Evolutionary conservation across 2,113 vertebrate genomes (phyloP).

Genomic region (Acrocephalus kingi): DNA sequence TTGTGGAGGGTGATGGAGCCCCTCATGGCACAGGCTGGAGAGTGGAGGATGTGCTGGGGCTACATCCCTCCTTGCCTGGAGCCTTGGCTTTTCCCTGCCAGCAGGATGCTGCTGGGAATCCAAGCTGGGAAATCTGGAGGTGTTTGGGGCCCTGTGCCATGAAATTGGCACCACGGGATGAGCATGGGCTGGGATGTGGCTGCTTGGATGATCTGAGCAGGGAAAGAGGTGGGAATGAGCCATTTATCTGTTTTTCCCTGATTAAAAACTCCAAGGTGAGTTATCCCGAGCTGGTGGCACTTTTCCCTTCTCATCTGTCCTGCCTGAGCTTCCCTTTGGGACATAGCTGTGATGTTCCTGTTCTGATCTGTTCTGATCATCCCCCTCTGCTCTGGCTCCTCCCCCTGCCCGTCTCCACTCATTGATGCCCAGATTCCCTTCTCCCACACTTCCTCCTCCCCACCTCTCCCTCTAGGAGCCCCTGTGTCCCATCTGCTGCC

Average conservation of each 20-base stretch:
- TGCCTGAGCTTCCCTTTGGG: neutral
- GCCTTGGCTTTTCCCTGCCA: neutral
- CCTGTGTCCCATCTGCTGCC: neutral
- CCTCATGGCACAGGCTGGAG: rapidly evolving
- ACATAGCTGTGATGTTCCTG: rapidly evolving
- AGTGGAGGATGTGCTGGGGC: neutral
- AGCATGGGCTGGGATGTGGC: rapidly evolving
- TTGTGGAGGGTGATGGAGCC: neutral
- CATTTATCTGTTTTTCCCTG: rapidly evolving
- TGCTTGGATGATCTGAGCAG: neutral
- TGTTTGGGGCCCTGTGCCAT: neutral
- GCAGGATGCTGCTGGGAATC: neutral
- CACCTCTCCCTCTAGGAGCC: neutral
- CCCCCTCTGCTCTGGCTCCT: neutral
- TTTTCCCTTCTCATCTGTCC: neutral
- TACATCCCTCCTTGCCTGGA: neutral
- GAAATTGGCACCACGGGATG: rapidly evolving
- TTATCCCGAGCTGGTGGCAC: neutral
- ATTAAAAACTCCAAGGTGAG: neutral
- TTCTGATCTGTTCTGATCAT: too few species aligned
- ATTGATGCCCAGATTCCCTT: neutral
- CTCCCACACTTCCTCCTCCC: neutral
- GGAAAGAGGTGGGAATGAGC: neutral
- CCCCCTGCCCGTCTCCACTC: rapidly evolving
- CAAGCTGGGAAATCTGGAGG: neutral